Conservation (phyloP, 2,797 vertebrate species). For the Chrosomus eos region DNA sequence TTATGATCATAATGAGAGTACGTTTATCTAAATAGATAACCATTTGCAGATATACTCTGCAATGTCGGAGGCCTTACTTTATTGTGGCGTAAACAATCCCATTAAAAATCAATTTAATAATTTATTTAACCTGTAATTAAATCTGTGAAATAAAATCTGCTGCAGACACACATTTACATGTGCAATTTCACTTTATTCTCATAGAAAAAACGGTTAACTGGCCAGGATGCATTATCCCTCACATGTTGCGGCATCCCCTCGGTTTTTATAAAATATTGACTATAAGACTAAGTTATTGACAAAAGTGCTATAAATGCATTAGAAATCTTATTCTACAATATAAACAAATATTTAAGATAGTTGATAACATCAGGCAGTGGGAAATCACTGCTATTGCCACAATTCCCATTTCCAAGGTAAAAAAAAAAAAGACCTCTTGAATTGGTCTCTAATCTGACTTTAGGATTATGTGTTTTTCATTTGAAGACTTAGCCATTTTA, state of each 20-base stretch:
- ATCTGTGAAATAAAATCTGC: neutral
- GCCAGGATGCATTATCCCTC: too few relatives aligned
- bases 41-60: neutral
- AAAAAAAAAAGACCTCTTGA: neutral
- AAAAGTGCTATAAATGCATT: neutral
- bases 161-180: neutral
- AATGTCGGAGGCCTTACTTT: neutral
- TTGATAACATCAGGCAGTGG: neutral
- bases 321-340: neutral
- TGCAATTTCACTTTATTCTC: neutral
- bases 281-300: neutral
- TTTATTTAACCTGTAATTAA: neutral
- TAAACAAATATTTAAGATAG: neutral
- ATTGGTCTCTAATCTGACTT: neutral
- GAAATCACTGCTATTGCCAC: neutral
- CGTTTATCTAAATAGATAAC: neutral
- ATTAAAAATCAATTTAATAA: neutral
- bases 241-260: neutral
- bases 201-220: neutral
- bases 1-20: slow-evolving; percentile 2
- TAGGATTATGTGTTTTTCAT: neutral
- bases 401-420: neutral
- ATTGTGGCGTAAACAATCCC: neutral
- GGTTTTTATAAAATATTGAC: neutral
- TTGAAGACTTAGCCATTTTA: neutral